Evolutionary conservation across 2,113 vertebrate genomes (phyloP).

Genomic region (Danionella cerebrum): DNA sequence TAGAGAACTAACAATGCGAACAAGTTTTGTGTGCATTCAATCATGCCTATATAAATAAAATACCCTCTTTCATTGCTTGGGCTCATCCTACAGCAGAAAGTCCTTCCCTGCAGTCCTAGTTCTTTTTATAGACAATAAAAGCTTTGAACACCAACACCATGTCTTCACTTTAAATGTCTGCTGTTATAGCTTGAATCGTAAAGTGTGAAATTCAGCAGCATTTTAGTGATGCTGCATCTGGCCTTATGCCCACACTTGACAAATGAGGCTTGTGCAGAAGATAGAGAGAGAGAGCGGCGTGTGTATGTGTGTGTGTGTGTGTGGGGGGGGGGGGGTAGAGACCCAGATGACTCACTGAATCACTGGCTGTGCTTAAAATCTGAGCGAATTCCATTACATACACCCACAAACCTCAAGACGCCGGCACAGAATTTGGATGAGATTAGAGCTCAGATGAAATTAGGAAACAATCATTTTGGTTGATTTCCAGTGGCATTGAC

Average conservation of each 20-base stretch:
- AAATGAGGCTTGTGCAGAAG: slow-evolving; percentile 31
- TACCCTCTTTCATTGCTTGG: not conserved
- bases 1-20: too few species aligned
- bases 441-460: slow-evolving; percentile 10
- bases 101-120: not conserved
- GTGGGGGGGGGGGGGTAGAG: not conserved
- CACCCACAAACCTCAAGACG: not conserved
- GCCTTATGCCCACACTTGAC: slow-evolving; percentile 22
- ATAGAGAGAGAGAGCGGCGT: slow-evolving; percentile 12
- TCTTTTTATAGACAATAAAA: slow-evolving; percentile 15
- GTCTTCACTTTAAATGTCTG: slow-evolving; percentile 9
- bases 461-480: not conserved
- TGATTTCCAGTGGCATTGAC: not conserved
- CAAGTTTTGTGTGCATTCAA: too few species aligned
- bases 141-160: slow-evolving; percentile 15
- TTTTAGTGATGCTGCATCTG: slow-evolving; percentile 31
- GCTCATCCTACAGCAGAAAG: not conserved
- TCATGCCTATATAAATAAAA: not conserved
- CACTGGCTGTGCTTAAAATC: slow-evolving; percentile 12
- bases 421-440: not conserved
- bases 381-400: slow-evolving; percentile 8
- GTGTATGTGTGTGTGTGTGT: too few species aligned
- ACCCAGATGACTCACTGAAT: slow-evolving; percentile 10
- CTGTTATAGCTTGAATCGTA: slow-evolving; percentile 1
- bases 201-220: slow-evolving; percentile 17